A percentile compares a stretch with the other conserved stretches of the same genome.
These are phyloP conservation scores for Scrobipalpa atriplicella DNA, from an alignment of 2,888 invertebrate genomes.

Conservation along the genomic window DNA sequence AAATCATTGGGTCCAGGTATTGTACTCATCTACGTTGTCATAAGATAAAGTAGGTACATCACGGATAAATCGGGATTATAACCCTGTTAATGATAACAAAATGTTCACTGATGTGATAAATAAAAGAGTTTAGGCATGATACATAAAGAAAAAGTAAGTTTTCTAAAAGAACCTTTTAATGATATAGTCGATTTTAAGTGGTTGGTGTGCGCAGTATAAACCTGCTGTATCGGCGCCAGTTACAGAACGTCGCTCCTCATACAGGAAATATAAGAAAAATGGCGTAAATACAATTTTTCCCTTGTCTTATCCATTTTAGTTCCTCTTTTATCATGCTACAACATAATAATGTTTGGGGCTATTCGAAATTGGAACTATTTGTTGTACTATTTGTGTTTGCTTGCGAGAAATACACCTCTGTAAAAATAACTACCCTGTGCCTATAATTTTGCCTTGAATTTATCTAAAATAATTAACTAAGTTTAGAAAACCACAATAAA, in stretches of 20 bases:
- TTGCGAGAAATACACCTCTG: neutral
- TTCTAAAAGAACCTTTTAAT: neutral
- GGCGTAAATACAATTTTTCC: conserved; percentile 23
- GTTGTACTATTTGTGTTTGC: neutral
- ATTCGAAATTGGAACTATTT: neutral
- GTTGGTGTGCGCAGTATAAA: neutral
- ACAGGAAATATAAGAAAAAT: conserved; percentile 32
- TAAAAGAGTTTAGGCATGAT: too few relatives aligned
- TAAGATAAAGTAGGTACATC: too few relatives aligned
- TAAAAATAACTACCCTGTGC: neutral
- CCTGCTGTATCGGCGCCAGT: neutral
- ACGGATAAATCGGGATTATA: too few relatives aligned
- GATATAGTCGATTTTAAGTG: neutral
- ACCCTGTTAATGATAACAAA: too few relatives aligned
- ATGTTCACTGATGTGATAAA: too few relatives aligned
- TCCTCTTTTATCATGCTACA: conserved; percentile 20
- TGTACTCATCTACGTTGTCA: too few relatives aligned
- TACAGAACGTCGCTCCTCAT: conserved; percentile 34
- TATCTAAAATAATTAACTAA: too few relatives aligned
- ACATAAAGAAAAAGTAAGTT: too few relatives aligned
- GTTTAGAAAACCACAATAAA: too few relatives aligned
- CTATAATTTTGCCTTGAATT: too few relatives aligned
- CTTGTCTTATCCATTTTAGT: conserved; percentile 18
- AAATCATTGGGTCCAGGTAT: too few relatives aligned
- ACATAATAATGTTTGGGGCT: conserved; percentile 8